A percentile compares a stretch with the other conserved stretches of the same genome.
phyloP scores from a whole-genome alignment of 1,140 invertebrate genomes.

The Sarcophaga peregrina region DNA sequence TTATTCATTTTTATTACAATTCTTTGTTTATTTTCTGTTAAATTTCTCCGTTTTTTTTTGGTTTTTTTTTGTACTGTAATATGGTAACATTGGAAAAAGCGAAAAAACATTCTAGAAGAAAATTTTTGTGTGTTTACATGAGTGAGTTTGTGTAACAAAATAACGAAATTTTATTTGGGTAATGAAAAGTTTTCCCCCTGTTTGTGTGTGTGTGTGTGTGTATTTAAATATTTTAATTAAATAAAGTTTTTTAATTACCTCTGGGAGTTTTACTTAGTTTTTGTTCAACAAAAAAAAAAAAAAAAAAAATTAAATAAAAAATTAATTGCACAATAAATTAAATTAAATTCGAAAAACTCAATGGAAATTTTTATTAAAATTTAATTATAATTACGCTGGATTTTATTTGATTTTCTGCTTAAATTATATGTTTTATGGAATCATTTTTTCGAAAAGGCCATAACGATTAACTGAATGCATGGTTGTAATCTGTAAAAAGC shows the following conservation, averaged over 20 bases:
- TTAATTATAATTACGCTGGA: neutral
- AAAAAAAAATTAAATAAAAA: neutral
- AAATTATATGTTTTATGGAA: neutral
- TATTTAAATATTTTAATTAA: neutral
- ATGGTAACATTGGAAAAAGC: too few species aligned
- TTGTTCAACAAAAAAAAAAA: too few species aligned
- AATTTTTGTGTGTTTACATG: neutral
- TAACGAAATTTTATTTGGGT: conserved; percentile 2
- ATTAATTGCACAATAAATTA: neutral
- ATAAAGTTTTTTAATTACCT: conserved; percentile 6
- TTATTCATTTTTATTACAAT: neutral
- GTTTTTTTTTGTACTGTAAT: too few species aligned
- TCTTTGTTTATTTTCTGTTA: neutral
- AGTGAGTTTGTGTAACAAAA: neutral
- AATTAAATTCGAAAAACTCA: neutral
- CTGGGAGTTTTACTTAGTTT: neutral
- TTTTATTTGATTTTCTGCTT: neutral
- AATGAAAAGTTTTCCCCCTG: neutral
- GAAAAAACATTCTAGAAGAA: neutral
- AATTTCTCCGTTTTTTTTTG: too few species aligned
- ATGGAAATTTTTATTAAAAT: neutral
- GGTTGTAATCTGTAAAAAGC: too few species aligned
- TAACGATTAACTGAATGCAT: too few species aligned
- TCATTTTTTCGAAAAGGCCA: neutral
- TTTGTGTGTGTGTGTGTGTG: too few species aligned